phyloP scores from a whole-genome alignment of 1,140 invertebrate species.

The Panonychus citri region DNA sequence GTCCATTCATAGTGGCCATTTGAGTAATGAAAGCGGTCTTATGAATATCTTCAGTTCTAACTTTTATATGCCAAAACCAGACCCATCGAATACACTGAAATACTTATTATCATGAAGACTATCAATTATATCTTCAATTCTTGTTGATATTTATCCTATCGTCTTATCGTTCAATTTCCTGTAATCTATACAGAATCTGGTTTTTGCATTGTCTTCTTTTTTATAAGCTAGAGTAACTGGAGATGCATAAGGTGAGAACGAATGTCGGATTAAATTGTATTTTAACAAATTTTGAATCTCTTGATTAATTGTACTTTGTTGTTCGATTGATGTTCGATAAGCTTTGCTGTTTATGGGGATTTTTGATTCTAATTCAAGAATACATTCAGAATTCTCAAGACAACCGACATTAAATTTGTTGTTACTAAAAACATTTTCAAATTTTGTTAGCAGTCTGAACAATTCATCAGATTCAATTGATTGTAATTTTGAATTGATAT shows the following conservation, averaged over 20 bases:
- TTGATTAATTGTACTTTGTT: neutral
- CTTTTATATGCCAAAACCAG: slow-evolving; percentile 26
- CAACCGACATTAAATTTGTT: neutral
- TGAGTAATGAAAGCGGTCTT: slow-evolving; percentile 25
- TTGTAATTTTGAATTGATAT: neutral
- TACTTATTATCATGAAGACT: slow-evolving; percentile 13
- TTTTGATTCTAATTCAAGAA: neutral
- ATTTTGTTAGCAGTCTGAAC: neutral
- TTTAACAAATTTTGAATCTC: slow-evolving; percentile 19
- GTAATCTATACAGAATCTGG: slow-evolving; percentile 26
- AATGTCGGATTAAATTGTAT: slow-evolving; percentile 20
- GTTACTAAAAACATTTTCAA: neutral
- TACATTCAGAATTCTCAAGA: neutral
- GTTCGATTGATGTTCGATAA: neutral
- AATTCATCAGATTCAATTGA: neutral
- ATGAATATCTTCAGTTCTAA: slow-evolving; percentile 18
- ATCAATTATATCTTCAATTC: slow-evolving; percentile 25
- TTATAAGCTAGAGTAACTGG: slow-evolving; percentile 26
- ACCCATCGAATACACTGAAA: slow-evolving; percentile 17
- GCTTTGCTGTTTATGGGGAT: neutral
- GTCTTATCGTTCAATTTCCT: slow-evolving; percentile 24
- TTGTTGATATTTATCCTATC: slow-evolving; percentile 29
- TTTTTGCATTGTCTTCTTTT: slow-evolving; percentile 18
- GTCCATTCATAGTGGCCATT: slow-evolving; percentile 22
- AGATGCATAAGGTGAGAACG: slow-evolving; percentile 20